Base-by-base conservation (phyloP, 2,113 vertebrate genomes). In the Aspidoscelis tigris region DNA sequence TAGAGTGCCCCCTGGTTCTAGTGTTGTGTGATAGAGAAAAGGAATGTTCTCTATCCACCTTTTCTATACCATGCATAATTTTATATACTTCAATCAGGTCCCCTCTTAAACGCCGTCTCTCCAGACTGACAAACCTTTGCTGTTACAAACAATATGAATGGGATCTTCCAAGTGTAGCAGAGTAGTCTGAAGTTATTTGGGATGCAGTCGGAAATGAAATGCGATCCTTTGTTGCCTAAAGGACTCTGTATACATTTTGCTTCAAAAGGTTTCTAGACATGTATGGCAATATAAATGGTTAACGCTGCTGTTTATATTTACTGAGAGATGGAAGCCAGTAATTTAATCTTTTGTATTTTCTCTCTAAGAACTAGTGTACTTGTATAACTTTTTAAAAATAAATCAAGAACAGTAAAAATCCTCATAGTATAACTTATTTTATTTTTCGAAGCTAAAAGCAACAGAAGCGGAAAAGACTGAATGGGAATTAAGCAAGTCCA, bases 401-500 rank as follows among this genome's bases (percentile, higher is more conserved):
- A 89, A 81, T 89, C 83, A 79, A 79, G 90, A 44, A 47, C 73
- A 4, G n/a, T 53, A 73, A 24, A n/a, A 73, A 66, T 65, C 4
- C 53, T 44, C 20, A 33, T 73, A 79, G 43, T 47, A 47, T 73
- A 55, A 6, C n/a, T 68, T 50, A 65, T 79, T 7, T 87, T 24
- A 78, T 88, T 82, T 43, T 76, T 71, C 91, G 71, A 87, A 98
- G 98, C 94, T 98, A 81, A 95, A 92, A 90, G 87, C 89, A 44
- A 94, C 90, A 2, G 97, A 97, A 91, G 95, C 96, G 81, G 96
- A 96, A 89, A 96, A 95, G 78, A 92, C 84, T 0, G 92, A 96
- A 86, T 97, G 96, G 97, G 96, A 97, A 88, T 91, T 92, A 65
- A 96, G 91, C 88, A 96, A 97, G 90, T 91, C 92, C 26, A 95